Evolutionary conservation across 2,888 invertebrate species (phyloP), one percentile per base, ranked within the genome.

Genomic region (Phengaris arion): DNA sequence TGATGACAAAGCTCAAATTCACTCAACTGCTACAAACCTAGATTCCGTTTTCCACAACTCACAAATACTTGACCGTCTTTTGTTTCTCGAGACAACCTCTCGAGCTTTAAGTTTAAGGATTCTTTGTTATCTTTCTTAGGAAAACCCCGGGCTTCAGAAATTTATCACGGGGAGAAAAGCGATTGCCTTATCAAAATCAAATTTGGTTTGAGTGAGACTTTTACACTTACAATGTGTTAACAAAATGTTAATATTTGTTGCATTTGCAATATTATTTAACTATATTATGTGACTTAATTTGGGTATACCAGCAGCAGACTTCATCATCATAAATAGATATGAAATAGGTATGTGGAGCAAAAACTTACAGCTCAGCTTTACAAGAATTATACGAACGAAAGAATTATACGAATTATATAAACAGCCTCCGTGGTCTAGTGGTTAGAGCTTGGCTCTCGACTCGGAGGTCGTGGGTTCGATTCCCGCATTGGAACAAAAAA

Each of bases 61-160:
- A 52, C 70, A 70, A 22, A 70, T 51, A 70, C 70, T 70, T 70
- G 70, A 70, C 70, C 70, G 70, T 70, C 70, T 70, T 70, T 70
- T 70, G 70, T 70, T 70, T 70, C 70, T 70, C 70, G 51, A 70
- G 70, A 52, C 70, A 70, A 51, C 70, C 70, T 52, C 70, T 70
- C 51, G 70, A 70, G 48, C 22, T 70, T 70, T 70, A 52, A 70
- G 52, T 70, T 52, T 52, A 70, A 70, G 70, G 70, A 70, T 70
- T 52, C 22, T 22, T 70, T 35, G 70, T 70, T 70, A 70, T 70
- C 70, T 70, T 22, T 70, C 52, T 70, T 51, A 51, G 70, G 70
- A 22, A 51, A 70, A 22, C 59, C 70, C 15, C 12, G 51, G 52
- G 70, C 52, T 70, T 70, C 51, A 48, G 52, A 70, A 35, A 51